Conservation (phyloP, 2,113 vertebrate species). For the Cyprinodon variegatus region DNA sequence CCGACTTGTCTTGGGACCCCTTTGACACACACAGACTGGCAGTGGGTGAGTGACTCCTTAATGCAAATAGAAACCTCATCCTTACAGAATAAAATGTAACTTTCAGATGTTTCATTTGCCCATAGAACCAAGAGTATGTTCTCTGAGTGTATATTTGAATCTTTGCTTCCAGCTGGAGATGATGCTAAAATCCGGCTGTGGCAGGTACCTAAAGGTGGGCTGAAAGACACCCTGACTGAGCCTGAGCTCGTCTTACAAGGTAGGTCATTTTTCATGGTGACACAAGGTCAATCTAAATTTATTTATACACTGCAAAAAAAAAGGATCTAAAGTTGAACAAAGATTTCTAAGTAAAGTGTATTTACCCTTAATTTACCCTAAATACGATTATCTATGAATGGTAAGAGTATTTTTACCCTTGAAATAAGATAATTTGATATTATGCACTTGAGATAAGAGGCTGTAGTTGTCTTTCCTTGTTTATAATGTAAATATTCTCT, state of each 20-base stretch:
- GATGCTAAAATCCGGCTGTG: slow-evolving; percentile 93
- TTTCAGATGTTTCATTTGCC: not conserved
- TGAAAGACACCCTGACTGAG: slow-evolving; percentile 82
- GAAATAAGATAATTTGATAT: no score
- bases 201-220: slow-evolving; percentile 84
- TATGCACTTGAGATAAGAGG: no score
- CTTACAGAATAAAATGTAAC: not conserved
- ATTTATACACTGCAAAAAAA: not conserved
- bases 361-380: no score
- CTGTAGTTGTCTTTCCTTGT: no score
- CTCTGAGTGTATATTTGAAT: not conserved
- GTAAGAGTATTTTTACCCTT: no score
- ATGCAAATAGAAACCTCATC: not conserved
- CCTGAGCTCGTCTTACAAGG: slow-evolving; percentile 86
- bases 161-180: slow-evolving; percentile 83
- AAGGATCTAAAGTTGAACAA: no score
- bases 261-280: slow-evolving; percentile 63
- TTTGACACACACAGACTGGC: slow-evolving; percentile 85
- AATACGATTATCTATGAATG: no score
- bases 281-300: not conserved
- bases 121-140: not conserved
- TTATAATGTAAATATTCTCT: no score
- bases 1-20: slow-evolving; percentile 92
- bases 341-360: no score
- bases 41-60: slow-evolving; percentile 81